phyloP scores from a whole-genome alignment of 2,113 vertebrate genomes.

The Nannobrachium achirus region DNA sequence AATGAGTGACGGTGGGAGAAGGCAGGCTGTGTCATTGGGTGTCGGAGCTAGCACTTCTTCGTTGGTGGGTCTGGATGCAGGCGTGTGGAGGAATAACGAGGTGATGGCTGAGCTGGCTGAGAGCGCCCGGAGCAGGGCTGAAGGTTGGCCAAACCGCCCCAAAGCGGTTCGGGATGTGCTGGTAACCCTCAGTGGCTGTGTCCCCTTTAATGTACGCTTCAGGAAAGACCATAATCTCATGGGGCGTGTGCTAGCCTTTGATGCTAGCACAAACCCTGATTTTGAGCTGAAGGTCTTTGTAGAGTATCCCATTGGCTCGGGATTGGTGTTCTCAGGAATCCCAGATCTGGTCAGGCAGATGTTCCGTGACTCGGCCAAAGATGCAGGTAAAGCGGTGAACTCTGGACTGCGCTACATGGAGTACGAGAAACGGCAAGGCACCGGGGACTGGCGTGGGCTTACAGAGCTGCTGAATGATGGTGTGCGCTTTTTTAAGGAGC shows the following conservation, averaged over 20 bases:
- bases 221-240: slow-evolving; percentile 88
- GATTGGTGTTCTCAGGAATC: slow-evolving; percentile 84
- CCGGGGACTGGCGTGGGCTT: slow-evolving; percentile 88
- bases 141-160: slow-evolving; percentile 88
- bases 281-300: slow-evolving; percentile 88
- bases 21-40: slow-evolving; percentile 72
- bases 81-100: slow-evolving; percentile 73
- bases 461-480: slow-evolving; percentile 86
- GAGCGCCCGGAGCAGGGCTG: slow-evolving; percentile 82
- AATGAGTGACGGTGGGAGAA: slow-evolving; percentile 77
- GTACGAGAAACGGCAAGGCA: slow-evolving; percentile 86
- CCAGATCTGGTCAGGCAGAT: slow-evolving; percentile 87
- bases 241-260: slow-evolving; percentile 87
- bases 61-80: slow-evolving; percentile 70
- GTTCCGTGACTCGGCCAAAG: slow-evolving; percentile 88
- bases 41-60: slow-evolving; percentile 72
- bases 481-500: slow-evolving; percentile 86
- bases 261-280: slow-evolving; percentile 80
- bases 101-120: slow-evolving; percentile 82
- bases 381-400: slow-evolving; percentile 85
- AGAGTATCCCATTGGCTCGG: slow-evolving; percentile 87
- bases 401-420: slow-evolving; percentile 89
- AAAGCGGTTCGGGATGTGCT: slow-evolving; percentile 86
- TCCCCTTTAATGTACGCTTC: slow-evolving; percentile 89
- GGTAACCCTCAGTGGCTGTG: slow-evolving; percentile 79